These are phyloP conservation scores for Channa argus DNA, from an alignment of 2,113 vertebrate genomes.

Conservation along the genomic window DNA sequence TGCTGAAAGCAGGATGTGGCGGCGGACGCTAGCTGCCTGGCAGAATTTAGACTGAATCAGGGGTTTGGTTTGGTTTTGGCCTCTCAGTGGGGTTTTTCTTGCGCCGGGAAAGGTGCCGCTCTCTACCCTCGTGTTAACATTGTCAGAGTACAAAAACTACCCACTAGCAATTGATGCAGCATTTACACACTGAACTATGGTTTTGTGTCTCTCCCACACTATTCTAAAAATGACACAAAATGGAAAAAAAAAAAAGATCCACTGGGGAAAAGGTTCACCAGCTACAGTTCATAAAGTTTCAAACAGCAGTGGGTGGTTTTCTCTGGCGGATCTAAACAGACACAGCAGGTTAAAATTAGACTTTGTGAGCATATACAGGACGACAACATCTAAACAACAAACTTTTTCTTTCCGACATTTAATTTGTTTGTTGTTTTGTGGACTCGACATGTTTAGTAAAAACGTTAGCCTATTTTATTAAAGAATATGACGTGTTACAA, in stretches of 20 bases:
- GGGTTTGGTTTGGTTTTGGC: constrained; percentile 28
- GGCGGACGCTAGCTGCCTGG: constrained; percentile 32
- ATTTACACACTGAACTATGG: constrained; percentile 52
- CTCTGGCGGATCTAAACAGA: constrained; percentile 53
- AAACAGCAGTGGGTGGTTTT: constrained; percentile 62
- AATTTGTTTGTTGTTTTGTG: neutral
- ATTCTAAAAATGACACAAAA: constrained; percentile 59
- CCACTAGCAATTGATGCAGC: constrained; percentile 50
- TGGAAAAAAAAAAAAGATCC: constrained; percentile 17
- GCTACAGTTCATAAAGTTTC: constrained; percentile 61
- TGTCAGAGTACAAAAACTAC: constrained; percentile 48
- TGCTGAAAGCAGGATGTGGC: constrained; percentile 30
- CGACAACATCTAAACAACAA: constrained; percentile 16
- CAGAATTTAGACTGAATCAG: constrained; percentile 48
- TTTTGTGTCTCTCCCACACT: constrained; percentile 61
- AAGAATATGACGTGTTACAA: too few species aligned
- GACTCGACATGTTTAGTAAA: neutral
- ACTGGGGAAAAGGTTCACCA: constrained; percentile 55
- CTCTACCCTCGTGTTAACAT: constrained; percentile 37
- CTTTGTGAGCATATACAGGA: constrained; percentile 11
- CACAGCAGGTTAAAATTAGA: constrained; percentile 58
- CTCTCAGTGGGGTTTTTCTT: constrained; percentile 40
- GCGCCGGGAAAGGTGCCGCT: constrained; percentile 7
- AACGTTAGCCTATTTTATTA: too few species aligned
- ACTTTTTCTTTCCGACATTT: constrained; percentile 15